Percentiles rank a stretch among this genome's conserved stretches.
Evolutionary conservation across 2,888 invertebrate species (phyloP).

Genomic region (Drosophila paranaensis): DNA sequence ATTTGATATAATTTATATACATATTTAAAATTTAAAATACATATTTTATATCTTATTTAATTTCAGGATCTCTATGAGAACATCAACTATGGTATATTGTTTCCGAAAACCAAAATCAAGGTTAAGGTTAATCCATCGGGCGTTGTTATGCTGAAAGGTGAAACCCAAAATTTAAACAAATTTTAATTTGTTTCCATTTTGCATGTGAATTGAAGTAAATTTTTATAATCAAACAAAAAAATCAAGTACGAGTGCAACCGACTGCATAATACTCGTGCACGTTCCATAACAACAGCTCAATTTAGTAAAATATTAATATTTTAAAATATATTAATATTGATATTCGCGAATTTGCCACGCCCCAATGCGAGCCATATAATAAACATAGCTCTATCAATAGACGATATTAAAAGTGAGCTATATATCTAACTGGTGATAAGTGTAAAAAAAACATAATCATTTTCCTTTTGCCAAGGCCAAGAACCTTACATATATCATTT

Average conservation of each 20-base stretch:
- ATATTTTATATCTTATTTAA: background rate
- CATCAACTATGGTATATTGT: constrained; percentile 93
- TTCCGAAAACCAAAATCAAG: constrained; percentile 95
- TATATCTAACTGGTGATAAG: background rate
- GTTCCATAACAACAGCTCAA: background rate
- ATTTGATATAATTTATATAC: too few relatives aligned
- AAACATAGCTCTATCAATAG: constrained; percentile 1
- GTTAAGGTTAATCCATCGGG: constrained; percentile 97
- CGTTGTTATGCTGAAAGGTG: constrained; percentile 93
- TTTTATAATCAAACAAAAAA: too few relatives aligned
- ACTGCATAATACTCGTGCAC: background rate
- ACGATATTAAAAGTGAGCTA: background rate
- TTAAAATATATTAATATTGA: background rate
- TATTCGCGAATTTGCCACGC: constrained; percentile 12
- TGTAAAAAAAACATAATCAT: background rate
- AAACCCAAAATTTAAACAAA: constrained; percentile 86
- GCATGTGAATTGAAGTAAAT: too few relatives aligned
- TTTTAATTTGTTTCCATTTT: constrained; percentile 26
- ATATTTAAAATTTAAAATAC: too few relatives aligned
- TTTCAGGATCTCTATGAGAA: constrained; percentile 94
- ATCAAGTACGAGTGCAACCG: too few relatives aligned
- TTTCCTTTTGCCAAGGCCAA: background rate
- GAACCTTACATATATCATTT: background rate
- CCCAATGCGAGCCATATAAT: constrained; percentile 4
- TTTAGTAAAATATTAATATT: background rate